Base-by-base conservation (phyloP, 2,888 invertebrate genomes). In the Scaptomyza flava region DNA sequence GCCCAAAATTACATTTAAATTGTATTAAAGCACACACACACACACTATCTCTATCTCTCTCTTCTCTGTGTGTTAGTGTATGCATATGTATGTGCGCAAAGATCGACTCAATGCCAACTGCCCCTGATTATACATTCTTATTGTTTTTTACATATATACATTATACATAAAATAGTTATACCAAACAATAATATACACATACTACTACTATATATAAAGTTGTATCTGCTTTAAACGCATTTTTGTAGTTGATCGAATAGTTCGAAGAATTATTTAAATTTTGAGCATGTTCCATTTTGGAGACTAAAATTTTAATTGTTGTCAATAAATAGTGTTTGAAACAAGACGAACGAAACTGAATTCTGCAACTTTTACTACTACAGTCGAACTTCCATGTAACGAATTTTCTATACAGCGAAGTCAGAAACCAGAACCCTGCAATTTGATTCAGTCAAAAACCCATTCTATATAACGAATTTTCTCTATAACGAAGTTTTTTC, bases 71-170 rank as follows among this genome's bases (percentile, higher is more conserved):
- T 48, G n/a, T 42, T 3, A 12, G 12, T 33, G 27, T 14, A 41
- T 43, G 31, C 41, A 51, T 17, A 5, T 20, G 3, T 23, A 23
- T 20, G 31, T 59, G 31, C 42, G 43, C 8, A 57, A 31, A 45
- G 51, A 41, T 59, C 48, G 48, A 57, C 71, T 76, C 53, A 64
- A 42, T 43, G 53, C 57, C 65, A 61, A 71, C 77, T 77, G 76
- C 76, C 76, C 59, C 11, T 42, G 34, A 36, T 51, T 6, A 50
- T 43, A 69, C 77, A 81, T 83, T 86, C 77, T 80, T 61, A 52
- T 86, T 73, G 77, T 82, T 81, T 81, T 63, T 62, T 48, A 81
- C 42, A 65, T 34, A 47, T 51, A 69, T 69, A 42, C 47, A 69
- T 17, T n/a, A 71, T 43, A 52, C 9, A 38, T 31, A 33, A 33